Conservation (phyloP, 2,888 invertebrate genomes). For the Uloborus plumipes region DNA sequence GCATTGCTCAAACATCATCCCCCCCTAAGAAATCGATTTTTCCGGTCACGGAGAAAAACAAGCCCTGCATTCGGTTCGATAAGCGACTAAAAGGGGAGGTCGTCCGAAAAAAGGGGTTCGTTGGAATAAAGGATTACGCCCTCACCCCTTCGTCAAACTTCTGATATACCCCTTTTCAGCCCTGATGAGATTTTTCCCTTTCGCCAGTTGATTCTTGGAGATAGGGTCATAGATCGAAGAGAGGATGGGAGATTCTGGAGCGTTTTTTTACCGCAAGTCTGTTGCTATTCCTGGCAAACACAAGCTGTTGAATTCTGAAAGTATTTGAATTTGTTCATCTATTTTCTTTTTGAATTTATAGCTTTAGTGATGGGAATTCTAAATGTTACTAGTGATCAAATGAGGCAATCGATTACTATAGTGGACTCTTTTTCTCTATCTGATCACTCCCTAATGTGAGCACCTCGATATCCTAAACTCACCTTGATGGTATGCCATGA, state of each 20-base stretch:
- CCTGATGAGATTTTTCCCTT: conserved; percentile 26
- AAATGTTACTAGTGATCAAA: no score
- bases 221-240: conserved; percentile 40
- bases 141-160: conserved; percentile 57
- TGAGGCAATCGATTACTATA: no score
- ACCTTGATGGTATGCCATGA: no score
- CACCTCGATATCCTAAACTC: no score
- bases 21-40: conserved; percentile 60
- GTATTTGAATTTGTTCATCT: no score
- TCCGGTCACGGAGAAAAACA: conserved; percentile 59
- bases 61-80: conserved; percentile 55
- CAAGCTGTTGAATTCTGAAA: no score
- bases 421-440: no score
- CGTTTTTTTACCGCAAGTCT: conserved; percentile 10
- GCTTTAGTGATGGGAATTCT: no score
- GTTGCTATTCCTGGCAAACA: no score
- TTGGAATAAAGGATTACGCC: conserved; percentile 62
- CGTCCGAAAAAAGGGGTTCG: conserved; percentile 39
- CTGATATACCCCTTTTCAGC: conserved; percentile 42
- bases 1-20: conserved; percentile 31
- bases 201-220: conserved; percentile 20
- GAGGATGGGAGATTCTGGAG: not conserved
- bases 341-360: no score
- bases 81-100: conserved; percentile 46
- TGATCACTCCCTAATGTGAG: no score